A percentile compares a stretch with the other conserved stretches of the same genome.
These are phyloP conservation scores for Oxytorus armatus DNA, from an alignment of 2,888 invertebrate species.

Conservation along the genomic window DNA sequence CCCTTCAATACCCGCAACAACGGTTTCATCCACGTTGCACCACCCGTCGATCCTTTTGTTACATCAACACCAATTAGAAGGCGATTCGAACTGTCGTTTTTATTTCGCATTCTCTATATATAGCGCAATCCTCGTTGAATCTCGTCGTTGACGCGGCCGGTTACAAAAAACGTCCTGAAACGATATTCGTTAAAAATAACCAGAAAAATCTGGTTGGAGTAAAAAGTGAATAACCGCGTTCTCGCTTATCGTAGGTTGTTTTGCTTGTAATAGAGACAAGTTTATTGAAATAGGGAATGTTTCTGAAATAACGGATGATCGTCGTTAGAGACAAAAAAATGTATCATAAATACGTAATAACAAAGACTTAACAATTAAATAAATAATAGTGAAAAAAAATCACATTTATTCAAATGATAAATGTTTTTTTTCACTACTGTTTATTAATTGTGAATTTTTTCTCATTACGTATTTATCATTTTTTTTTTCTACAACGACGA, in stretches of 20 bases:
- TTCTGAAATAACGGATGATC: background rate
- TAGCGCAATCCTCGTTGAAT: conserved; percentile 7
- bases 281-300: background rate
- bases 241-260: conserved; percentile 8
- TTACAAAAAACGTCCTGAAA: conserved; percentile 29
- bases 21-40: conserved; percentile 4
- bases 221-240: conserved; percentile 11
- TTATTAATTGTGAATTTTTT: too few relatives aligned
- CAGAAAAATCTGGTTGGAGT: too few relatives aligned
- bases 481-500: too few relatives aligned
- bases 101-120: conserved; percentile 7
- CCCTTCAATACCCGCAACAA: background rate
- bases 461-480: too few relatives aligned
- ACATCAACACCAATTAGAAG: conserved; percentile 35
- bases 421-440: too few relatives aligned
- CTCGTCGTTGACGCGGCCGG: background rate
- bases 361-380: background rate
- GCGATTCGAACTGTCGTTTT: conserved; percentile 13
- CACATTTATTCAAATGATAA: background rate
- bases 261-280: conserved; percentile 3
- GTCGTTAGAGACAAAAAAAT: background rate
- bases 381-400: too few relatives aligned
- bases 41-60: conserved; percentile 20
- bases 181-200: conserved; percentile 41
- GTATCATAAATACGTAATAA: background rate